Evolutionary conservation across 2,888 invertebrate genomes (phyloP), one percentile per base, ranked within the genome.

Genomic region (Seira sanloemensis): DNA sequence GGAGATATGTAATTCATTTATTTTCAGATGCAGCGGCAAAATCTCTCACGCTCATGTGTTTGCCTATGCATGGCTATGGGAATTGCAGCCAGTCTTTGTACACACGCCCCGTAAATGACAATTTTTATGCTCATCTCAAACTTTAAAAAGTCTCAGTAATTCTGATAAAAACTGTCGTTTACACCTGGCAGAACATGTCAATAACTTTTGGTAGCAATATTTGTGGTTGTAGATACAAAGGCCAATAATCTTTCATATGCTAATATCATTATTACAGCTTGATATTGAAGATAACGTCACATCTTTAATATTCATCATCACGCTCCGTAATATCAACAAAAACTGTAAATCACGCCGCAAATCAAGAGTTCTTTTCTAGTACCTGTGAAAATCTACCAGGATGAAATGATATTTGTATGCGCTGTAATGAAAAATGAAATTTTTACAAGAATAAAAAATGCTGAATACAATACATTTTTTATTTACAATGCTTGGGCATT

Each of bases 281-380:
- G 37, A 37, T 37, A 37, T 7, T 12, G 37, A 37, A 37, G 37
- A 4, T 37, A n/a, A n/a, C 37, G 5, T 37, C 4, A 37, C 37
- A 37, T 37, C 37, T 7, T 58, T n/a, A 58, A 37, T 37, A 37
- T 9, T 58, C 58, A 58, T 18, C n/a, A 58, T 58, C 58, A 58
- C 37, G n/a, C 58, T 58, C n/a, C n/a, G 5, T 58, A 58, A 58
- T 58, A 58, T 58, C 58, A 58, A 58, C 58, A 58, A 58, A 58
- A 58, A n/a, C 58, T 58, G 58, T 58, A 58, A 58, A 58, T 58
- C 58, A 58, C 58, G n/a, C 58, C 58, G 58, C 58, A 58, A 58
- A 58, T 4, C 12, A 37, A n/a, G 37, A 37, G 37, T 37, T 37
- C 12, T 58, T 9, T 58, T 58, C n/a, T 58, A n/a, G 58, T 58